Conservation (phyloP, 2,113 vertebrate species). For the Ahaetulla prasina region DNA sequence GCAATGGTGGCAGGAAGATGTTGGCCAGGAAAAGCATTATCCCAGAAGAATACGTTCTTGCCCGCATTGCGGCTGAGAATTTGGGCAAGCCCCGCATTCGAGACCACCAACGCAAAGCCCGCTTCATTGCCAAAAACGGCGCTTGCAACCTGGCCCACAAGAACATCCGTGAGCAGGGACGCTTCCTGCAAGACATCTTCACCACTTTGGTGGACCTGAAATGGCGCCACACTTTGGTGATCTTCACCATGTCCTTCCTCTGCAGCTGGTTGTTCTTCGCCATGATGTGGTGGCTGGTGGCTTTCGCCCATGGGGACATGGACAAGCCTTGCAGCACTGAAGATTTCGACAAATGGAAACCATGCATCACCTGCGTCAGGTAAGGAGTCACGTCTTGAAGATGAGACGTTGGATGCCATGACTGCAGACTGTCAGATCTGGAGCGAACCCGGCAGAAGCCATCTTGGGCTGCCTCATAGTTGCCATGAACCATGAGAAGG, state of each 20-base stretch:
- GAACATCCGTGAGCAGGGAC: slow-evolving; percentile 96
- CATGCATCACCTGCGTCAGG: slow-evolving; percentile 89
- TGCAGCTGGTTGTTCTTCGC: slow-evolving; percentile 98
- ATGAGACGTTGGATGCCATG: neutral
- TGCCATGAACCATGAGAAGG: too few species aligned
- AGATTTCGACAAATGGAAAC: slow-evolving; percentile 59
- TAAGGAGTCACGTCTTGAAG: slow-evolving; percentile 51
- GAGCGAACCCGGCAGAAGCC: too few species aligned
- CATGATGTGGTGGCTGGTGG: slow-evolving; percentile 98
- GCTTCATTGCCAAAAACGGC: slow-evolving; percentile 98
- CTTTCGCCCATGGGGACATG: slow-evolving; percentile 93
- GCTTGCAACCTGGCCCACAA: slow-evolving; percentile 97
- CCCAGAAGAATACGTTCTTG: slow-evolving; percentile 92
- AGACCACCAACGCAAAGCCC: slow-evolving; percentile 87
- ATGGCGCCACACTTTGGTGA: slow-evolving; percentile 96
- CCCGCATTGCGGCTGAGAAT: slow-evolving; percentile 85
- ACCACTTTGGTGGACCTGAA: slow-evolving; percentile 97
- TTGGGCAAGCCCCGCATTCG: slow-evolving; percentile 90
- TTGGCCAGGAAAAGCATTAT: slow-evolving; percentile 96
- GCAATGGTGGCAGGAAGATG: slow-evolving; percentile 76
- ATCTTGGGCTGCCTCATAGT: too few species aligned
- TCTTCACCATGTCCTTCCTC: slow-evolving; percentile 97
- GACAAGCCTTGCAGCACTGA: slow-evolving; percentile 64
- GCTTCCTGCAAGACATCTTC: slow-evolving; percentile 97
- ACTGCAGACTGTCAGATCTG: neutral